Conservation (phyloP, 2,113 vertebrate species). For the Galemys pyrenaicus region DNA sequence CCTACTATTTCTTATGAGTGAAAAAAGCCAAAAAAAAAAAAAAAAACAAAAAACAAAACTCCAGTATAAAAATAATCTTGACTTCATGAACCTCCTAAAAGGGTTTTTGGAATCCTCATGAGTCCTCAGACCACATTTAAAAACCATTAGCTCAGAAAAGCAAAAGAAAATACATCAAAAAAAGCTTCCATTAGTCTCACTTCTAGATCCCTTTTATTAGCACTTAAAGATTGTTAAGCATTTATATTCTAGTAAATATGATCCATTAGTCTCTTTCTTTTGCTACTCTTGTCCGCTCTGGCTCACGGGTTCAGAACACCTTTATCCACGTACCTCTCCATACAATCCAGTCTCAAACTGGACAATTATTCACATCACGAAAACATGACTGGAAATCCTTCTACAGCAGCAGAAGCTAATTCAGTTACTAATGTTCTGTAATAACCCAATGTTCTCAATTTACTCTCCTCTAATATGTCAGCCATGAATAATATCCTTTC, state of each 20-base stretch:
- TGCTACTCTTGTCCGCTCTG: not conserved
- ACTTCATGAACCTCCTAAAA: not conserved
- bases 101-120: not conserved
- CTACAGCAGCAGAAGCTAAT: conserved; percentile 1
- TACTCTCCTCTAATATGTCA: conserved; percentile 53
- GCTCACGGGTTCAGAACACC: not conserved
- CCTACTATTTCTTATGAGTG: not conserved
- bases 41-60: not conserved
- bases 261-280: not conserved
- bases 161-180: not conserved
- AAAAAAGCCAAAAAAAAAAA: conserved; percentile 5
- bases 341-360: not conserved
- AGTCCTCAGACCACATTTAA: not conserved
- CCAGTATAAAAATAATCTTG: not conserved
- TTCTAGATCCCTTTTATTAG: not conserved
- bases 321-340: not conserved
- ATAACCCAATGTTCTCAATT: conserved; percentile 55
- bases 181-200: not conserved
- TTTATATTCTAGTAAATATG: not conserved
- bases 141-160: conserved; percentile 18
- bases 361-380: conserved; percentile 24
- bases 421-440: conserved; percentile 54
- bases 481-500: conserved; percentile 67
- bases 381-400: conserved; percentile 37
- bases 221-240: not conserved